Percentiles rank a stretch among this genome's conserved stretches.
These are phyloP conservation scores for Adelphocoris suturalis DNA, from an alignment of 2,888 invertebrate species.

Conservation along the genomic window DNA sequence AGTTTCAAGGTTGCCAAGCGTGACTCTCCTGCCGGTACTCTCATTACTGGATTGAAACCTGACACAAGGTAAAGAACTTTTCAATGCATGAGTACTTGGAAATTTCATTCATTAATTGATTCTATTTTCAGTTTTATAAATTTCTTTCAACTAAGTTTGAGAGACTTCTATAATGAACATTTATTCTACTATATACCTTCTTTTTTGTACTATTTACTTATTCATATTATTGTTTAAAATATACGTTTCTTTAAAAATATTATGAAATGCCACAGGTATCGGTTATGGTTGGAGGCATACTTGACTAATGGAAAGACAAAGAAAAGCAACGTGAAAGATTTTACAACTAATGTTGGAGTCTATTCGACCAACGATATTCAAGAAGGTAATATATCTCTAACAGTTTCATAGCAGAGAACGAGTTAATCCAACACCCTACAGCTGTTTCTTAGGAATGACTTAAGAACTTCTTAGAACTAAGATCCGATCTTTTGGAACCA, in stretches of 20 bases:
- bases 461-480: too few species aligned
- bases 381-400: constrained; percentile 79
- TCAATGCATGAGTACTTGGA: not conserved
- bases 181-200: too few species aligned
- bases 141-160: too few species aligned
- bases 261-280: constrained; percentile 82
- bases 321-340: constrained; percentile 93
- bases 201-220: too few species aligned
- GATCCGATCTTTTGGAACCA: too few species aligned
- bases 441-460: too few species aligned
- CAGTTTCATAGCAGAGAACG: too few species aligned
- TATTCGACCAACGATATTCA: constrained; percentile 80
- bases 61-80: constrained; percentile 81
- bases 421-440: too few species aligned
- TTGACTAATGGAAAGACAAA: constrained; percentile 93
- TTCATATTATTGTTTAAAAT: too few species aligned
- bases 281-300: constrained; percentile 93
- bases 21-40: constrained; percentile 84
- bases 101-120: not conserved
- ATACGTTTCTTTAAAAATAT: not conserved
- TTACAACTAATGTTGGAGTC: constrained; percentile 88
- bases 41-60: constrained; percentile 86
- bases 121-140: too few species aligned
- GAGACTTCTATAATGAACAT: too few species aligned
- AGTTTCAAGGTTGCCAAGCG: constrained; percentile 88